Conservation (phyloP, 2,888 invertebrate genomes). For the Galeopsomyia nigrocyanea region DNA sequence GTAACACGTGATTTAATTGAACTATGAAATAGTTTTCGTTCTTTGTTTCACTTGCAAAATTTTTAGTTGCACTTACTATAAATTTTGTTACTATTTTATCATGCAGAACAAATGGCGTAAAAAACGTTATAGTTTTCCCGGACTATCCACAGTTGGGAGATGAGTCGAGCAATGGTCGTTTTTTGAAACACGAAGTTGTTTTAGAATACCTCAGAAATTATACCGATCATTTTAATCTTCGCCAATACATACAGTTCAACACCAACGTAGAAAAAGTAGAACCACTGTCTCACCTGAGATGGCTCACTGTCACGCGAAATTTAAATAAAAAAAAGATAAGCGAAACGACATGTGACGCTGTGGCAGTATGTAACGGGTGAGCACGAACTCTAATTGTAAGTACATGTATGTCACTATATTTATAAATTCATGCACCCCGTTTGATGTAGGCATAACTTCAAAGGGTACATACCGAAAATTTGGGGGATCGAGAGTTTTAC, state of each 20-base stretch:
- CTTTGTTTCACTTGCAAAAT: no score
- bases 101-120: constrained; percentile 82
- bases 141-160: constrained; percentile 74
- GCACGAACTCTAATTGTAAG: no score
- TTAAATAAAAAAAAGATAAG: constrained; percentile 62
- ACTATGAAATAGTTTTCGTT: no score
- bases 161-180: constrained; percentile 72
- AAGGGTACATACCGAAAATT: constrained; percentile 70
- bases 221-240: constrained; percentile 75
- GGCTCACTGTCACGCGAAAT: constrained; percentile 71
- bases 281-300: constrained; percentile 60
- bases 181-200: constrained; percentile 77
- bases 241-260: constrained; percentile 73
- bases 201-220: constrained; percentile 78
- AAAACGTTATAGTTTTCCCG: constrained; percentile 84
- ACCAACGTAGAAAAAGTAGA: constrained; percentile 70
- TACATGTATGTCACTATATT: no score
- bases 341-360: constrained; percentile 73
- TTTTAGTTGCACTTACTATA: no score
- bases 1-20: no score
- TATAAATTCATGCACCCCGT: no score
- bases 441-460: constrained; percentile 66
- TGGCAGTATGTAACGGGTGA: no score
- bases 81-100: no score
- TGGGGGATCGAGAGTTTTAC: constrained; percentile 69